Evolutionary conservation across 2,888 invertebrate species (phyloP).

Genomic region (Stomorhina lunata): DNA sequence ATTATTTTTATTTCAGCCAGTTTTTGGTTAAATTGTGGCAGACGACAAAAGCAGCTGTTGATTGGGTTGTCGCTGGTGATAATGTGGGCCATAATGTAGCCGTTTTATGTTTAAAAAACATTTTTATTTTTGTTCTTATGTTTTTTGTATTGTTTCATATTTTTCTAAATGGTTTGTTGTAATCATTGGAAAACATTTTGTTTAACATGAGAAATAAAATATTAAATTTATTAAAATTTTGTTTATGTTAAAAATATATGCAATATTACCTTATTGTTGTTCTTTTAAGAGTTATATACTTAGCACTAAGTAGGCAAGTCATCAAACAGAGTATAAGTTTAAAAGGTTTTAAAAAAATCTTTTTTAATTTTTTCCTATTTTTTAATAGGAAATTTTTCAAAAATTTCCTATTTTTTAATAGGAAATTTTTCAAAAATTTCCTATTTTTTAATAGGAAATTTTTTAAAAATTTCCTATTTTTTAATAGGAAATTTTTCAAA

Average conservation of each 20-base stretch:
- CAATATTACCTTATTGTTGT: no score
- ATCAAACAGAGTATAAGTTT: no score
- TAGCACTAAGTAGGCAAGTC: no score
- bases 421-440: no score
- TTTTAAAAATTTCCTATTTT: no score
- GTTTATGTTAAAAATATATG: not conserved
- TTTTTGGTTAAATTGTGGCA: conserved; percentile 1
- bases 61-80: conserved; percentile 47
- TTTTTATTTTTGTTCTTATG: conserved; percentile 2
- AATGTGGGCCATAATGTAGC: conserved; percentile 59
- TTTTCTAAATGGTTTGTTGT: conserved; percentile 43
- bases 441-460: no score
- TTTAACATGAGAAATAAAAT: conserved; percentile 45
- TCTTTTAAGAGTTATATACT: no score
- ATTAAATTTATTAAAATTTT: conserved; percentile 51
- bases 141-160: not conserved
- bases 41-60: conserved; percentile 52
- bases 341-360: no score
- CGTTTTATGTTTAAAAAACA: conserved; percentile 41
- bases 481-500: no score
- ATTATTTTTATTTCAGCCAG: conserved; percentile 1
- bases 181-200: conserved; percentile 42
- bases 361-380: no score
- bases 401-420: no score
- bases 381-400: no score